Percentiles rank a stretch among this genome's conserved stretches.
Conservation (phyloP, 2,113 vertebrate species). For the Eulemur rufifrons region DNA sequence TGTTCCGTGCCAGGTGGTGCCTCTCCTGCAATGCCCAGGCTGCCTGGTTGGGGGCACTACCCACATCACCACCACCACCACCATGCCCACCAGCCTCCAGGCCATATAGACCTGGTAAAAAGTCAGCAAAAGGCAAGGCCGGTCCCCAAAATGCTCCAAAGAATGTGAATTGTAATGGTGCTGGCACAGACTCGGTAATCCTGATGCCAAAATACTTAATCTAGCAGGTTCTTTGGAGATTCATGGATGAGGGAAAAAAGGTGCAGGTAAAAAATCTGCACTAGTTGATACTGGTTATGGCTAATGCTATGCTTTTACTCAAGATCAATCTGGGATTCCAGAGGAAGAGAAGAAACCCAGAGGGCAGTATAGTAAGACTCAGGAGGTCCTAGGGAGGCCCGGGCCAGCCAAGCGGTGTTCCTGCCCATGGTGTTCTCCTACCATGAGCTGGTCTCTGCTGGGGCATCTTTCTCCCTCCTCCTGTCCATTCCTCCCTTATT, state of each 20-base stretch:
- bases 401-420: background rate
- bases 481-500: background rate
- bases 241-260: background rate
- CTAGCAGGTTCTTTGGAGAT: background rate
- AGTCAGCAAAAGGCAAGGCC: background rate
- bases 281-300: background rate
- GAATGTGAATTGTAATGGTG: background rate
- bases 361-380: background rate
- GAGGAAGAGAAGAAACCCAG: background rate
- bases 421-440: background rate
- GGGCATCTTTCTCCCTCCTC: background rate
- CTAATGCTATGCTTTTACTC: background rate
- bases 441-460: background rate
- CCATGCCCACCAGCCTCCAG: background rate
- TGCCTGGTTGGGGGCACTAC: accelerated
- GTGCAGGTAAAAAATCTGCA: background rate
- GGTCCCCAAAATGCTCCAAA: background rate
- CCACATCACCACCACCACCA: too few relatives aligned
- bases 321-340: background rate
- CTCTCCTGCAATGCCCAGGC: background rate
- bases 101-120: background rate
- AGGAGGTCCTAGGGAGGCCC: too few relatives aligned
- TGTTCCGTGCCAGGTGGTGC: background rate
- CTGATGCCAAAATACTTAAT: background rate
- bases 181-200: background rate